Base-by-base conservation (phyloP, 2,797 vertebrate species). In the Ctenopoma kingsleyae region DNA sequence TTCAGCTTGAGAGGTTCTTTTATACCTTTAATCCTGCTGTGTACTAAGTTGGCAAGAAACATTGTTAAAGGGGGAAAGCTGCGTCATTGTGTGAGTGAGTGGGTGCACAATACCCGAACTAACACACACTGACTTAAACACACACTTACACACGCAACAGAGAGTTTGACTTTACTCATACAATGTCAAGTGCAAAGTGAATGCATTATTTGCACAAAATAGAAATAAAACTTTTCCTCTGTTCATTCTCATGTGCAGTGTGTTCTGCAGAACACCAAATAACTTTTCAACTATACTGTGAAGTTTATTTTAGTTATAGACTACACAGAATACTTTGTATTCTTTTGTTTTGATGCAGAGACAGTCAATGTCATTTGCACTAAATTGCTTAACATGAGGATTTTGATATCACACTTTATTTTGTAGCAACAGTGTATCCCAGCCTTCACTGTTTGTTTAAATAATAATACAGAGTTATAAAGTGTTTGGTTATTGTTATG, bases 1-100 rank as follows among this genome's bases (percentile, higher is more conserved):
- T 55, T 40, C 63, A 63, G 46, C 53, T 66, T 32, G 27, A 19
- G 71, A 73, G 75, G 19, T 78, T 86, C 25, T 65, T 79, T 80
- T 68, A 43, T 74, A 69, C 38, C 25, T 78, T 75, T 68, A 76
- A 75, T 83, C 55, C 75, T 56, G 41, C 61, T 63, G 53, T 19
- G n/a, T 55, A 56, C 75, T 57, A 76, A 78, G 76, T 69, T 76
- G 66, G 75, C 38, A 76, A 65, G 65, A 78, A 69, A 55, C 47
- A 69, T 49, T 69, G 73, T 75, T 58, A 19, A 57, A 71, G 40
- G 54, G 46, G 52, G 54, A 81, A 74, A 44, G 65, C 76, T 81
- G 62, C 81, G 67, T 81, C 66, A 82, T 78, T 78, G 82, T 84
- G 58, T 59, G 76, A 81, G 63, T 19, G 22, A 62, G 54, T 69